Base-by-base conservation (phyloP, 2,888 invertebrate genomes). In the Calliphora vomitoria region DNA sequence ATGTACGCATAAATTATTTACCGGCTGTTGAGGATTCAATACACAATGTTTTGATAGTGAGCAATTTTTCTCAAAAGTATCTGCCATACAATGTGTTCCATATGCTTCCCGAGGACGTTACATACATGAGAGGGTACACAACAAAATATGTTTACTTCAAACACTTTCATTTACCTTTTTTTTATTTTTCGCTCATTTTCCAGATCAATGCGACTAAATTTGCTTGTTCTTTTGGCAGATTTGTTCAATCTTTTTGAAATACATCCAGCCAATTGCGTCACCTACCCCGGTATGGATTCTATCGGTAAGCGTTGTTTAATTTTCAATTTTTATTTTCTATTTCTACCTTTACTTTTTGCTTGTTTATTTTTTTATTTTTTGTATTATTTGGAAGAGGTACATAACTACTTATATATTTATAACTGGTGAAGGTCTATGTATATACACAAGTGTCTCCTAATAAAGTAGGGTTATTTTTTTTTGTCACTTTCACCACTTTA, bases 51-150 rank as follows among this genome's bases (percentile, higher is more conserved):
- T 96, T 97, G 93, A 95, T 98, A 92, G 97, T 99, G 88, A 96
- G 97, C 93, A 96, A 97, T 92, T 98, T 99, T 95, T 98, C 98
- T 93, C 95, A 95, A 91, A 95, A 96, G 92, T 96, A 97, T 93
- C 95, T 98, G 93, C 98, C 98, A 91, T 96, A 97, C 93, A 96
- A 97, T 92, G 97, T 98, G 93, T 98, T 98, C 95, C 98, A 98
- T 94, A 97, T 99, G 95, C 96, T 97, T 94, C 97, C 98, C n/a
- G 98, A 99, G 94, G 99, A 99, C 94, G 96, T 99, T 90, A 97
- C 98, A 55, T 98, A 98, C 93, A 97, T 98, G 96, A 95, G 98
- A 93, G 97, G 98, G 97, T 97, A 93, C 85, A 11, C 1, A 0
- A 15, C 58, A 1, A 2, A 18, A 10, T 13, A 44, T 10, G 3